Evolutionary conservation across 2,113 vertebrate species (phyloP), one percentile per base, ranked within the genome.

Genomic region (Ifrita kowaldi): DNA sequence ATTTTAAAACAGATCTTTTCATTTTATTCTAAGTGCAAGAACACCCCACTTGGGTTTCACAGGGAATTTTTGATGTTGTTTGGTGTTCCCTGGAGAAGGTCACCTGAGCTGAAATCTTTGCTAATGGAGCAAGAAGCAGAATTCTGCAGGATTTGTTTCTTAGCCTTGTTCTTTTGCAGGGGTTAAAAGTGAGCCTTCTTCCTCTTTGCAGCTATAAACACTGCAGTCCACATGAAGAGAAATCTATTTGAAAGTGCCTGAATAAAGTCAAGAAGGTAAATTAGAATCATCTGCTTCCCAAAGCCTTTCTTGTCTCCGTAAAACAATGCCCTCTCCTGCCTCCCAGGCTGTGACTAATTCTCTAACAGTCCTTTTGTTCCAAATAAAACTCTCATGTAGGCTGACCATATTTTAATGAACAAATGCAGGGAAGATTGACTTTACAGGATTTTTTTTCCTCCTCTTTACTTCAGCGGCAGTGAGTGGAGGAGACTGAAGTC

Each of bases 321-420:
- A 96, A 97, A 97, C 95, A 96, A 96, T 96, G 94, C 94, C 81
- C 94, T 91, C 94, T 96, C 82, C 94, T 96, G 95, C 96, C 91
- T 97, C 96, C 94, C 94, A 94, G 94, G 93, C 95, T 96, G 95
- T 97, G 93, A 96, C 94, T 97, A 96, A 97, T 97, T 94, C 93
- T 62, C 62, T 21, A 73, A 27, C 89, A 94, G 93, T 42, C 78
- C 87, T 87, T 94, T 93, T 81, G 3, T 96, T 96, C 91, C 95
- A 91, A 97, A 93, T 68, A 94, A 89, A 94, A 91, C 91, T 95
- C 87, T 93, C 74, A 91, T 94, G 95, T 84, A 95, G 95, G 87
- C 94, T 96, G 95, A 94, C 93, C 78, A 32, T 89, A 62, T 95
- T 95, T 94, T 91, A 89, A 93, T 69, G 81, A 95, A 65, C 55